Conservation (phyloP, 2,113 vertebrate genomes). For the Gavialis gangeticus region DNA sequence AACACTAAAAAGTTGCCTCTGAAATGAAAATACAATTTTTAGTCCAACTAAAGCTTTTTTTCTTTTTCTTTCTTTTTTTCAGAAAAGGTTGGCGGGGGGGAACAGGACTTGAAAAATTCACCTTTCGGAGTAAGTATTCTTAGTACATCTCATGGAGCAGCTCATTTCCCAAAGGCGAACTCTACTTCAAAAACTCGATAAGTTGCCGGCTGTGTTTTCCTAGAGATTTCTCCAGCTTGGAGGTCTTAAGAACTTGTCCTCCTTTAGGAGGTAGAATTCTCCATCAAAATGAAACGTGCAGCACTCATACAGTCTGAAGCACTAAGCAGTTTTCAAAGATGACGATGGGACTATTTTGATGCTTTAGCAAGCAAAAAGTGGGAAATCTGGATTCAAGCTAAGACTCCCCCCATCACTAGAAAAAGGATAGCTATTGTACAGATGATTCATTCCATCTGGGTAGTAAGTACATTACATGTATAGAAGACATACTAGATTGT, state of each 20-base stretch:
- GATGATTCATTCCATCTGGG: not conserved
- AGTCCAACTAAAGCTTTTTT: slow-evolving; percentile 21
- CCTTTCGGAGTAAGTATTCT: slow-evolving; percentile 7
- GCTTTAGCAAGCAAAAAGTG: not conserved
- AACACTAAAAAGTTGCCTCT: not conserved
- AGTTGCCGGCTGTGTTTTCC: not conserved
- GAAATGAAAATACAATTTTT: not conserved
- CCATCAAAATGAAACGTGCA: not conserved
- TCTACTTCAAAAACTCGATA: not conserved
- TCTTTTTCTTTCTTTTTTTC: not conserved
- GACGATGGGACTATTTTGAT: not conserved
- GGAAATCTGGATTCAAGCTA: not conserved
- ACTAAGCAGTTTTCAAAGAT: not conserved
- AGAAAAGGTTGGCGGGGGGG: not conserved
- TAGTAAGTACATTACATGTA: not conserved
- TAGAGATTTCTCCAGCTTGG: not conserved
- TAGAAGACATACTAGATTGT: not conserved
- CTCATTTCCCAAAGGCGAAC: slow-evolving; percentile 37
- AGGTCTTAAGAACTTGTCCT: not conserved
- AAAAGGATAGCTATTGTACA: rapidly evolving
- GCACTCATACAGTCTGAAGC: rapidly evolving
- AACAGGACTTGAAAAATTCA: slow-evolving; percentile 21
- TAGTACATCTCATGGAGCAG: not conserved
- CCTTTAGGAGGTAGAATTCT: not conserved
- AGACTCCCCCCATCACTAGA: not conserved